Percentiles rank a stretch among this genome's conserved stretches.
phyloP scores from a whole-genome alignment of 2,888 invertebrate species.

The Drosophila yooni region DNA sequence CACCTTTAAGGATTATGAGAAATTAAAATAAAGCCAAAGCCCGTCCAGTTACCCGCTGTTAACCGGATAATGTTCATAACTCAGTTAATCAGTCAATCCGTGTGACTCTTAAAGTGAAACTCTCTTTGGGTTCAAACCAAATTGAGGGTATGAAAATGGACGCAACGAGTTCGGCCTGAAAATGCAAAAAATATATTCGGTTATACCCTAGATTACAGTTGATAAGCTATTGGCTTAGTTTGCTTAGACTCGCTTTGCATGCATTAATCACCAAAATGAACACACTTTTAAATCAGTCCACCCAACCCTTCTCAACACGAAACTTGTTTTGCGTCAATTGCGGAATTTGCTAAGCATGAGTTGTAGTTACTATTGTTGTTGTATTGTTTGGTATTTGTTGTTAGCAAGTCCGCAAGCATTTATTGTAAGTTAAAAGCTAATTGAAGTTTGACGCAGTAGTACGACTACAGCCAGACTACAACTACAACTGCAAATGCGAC shows the following conservation, averaged over 20 bases:
- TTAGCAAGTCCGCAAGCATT: conserved; percentile 30
- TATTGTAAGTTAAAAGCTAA: conserved; percentile 75
- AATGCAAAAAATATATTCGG: conserved; percentile 12
- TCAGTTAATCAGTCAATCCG: conserved; percentile 30
- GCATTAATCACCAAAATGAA: conserved; percentile 57
- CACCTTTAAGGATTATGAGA: not conserved
- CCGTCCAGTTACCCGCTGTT: conserved; percentile 14
- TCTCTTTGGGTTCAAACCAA: conserved; percentile 19
- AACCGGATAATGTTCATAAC: conserved; percentile 26
- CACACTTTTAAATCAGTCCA: not conserved
- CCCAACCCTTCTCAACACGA: conserved; percentile 7
- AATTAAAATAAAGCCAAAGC: conserved; percentile 3
- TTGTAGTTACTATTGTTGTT: conserved; percentile 40
- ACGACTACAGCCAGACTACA: not conserved
- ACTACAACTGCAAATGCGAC: not conserved
- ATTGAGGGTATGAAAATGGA: conserved; percentile 32
- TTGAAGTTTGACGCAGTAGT: conserved; percentile 65
- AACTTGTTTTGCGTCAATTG: conserved; percentile 60
- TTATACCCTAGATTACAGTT: conserved; percentile 6
- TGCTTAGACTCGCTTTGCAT: conserved; percentile 40
- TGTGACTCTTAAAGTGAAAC: conserved; percentile 34
- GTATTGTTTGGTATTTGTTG: conserved; percentile 34
- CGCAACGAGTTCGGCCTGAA: conserved; percentile 15
- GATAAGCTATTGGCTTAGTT: conserved; percentile 38
- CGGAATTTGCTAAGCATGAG: conserved; percentile 60